Evolutionary conservation across 2,113 vertebrate species (phyloP).

Genomic region (Caretta caretta): DNA sequence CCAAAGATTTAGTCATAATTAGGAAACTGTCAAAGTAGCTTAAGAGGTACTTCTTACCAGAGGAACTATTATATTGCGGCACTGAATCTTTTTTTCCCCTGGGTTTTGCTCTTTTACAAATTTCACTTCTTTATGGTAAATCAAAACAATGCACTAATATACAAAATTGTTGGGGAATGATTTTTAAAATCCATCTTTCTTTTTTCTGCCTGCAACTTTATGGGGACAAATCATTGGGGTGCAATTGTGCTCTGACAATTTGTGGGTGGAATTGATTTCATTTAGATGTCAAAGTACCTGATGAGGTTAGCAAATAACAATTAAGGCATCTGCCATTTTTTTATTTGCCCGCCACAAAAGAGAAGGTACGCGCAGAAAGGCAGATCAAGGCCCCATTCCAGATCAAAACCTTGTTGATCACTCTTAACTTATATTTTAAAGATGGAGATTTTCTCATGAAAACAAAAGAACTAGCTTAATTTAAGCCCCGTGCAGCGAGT

Average conservation of each 20-base stretch:
- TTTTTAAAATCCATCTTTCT: background rate
- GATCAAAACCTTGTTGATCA: background rate
- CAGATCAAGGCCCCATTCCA: background rate
- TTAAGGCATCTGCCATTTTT: background rate
- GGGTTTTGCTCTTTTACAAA: background rate
- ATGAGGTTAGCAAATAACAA: background rate
- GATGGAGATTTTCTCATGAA: background rate
- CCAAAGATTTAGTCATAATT: background rate
- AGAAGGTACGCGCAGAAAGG: background rate
- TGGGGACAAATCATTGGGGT: accelerated
- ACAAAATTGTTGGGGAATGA: background rate
- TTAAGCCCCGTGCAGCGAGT: background rate
- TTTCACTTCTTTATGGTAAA: accelerated
- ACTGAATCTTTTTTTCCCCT: background rate
- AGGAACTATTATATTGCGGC: accelerated
- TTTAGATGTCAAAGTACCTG: background rate
- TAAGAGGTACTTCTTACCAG: background rate
- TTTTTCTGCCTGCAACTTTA: accelerated
- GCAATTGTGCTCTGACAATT: background rate
- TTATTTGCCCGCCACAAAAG: background rate
- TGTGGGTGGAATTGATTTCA: background rate
- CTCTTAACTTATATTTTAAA: background rate
- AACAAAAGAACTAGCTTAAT: background rate
- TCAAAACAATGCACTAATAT: background rate
- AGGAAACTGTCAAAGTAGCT: background rate